Evolutionary conservation across 2,888 invertebrate genomes (phyloP).

Genomic region (Melitaea athalia): DNA sequence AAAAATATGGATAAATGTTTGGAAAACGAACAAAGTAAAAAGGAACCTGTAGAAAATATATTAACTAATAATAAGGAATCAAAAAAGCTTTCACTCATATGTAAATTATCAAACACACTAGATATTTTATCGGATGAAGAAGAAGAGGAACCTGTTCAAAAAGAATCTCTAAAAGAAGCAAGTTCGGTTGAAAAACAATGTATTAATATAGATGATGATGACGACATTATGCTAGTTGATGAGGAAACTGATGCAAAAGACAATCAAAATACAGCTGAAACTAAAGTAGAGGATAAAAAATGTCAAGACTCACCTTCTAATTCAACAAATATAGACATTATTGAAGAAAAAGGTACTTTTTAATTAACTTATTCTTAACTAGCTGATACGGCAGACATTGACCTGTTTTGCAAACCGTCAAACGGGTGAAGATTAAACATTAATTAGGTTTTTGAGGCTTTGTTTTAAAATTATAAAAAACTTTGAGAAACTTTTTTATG

Average conservation of each 20-base stretch:
- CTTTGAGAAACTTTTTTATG: too few relatives aligned
- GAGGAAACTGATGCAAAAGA: constrained; percentile 50
- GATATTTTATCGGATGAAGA: constrained; percentile 74
- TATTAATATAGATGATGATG: constrained; percentile 69
- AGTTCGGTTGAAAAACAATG: constrained; percentile 51
- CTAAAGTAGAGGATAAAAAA: constrained; percentile 38
- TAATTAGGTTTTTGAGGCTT: too few relatives aligned
- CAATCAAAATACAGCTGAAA: constrained; percentile 21
- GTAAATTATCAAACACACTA: constrained; percentile 66
- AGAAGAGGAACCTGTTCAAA: constrained; percentile 47
- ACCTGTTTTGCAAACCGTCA: too few relatives aligned
- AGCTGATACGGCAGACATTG: too few relatives aligned
- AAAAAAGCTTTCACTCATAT: constrained; percentile 47
- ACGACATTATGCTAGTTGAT: constrained; percentile 74
- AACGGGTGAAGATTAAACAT: too few relatives aligned
- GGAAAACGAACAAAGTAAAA: constrained; percentile 18
- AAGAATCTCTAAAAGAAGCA: constrained; percentile 28
- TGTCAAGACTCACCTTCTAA: constrained; percentile 22
- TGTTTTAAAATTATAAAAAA: too few relatives aligned
- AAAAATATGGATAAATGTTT: constrained; percentile 9
- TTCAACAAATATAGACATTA: neutral
- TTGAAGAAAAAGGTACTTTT: neutral
- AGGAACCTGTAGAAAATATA: neutral
- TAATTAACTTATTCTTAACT: neutral
- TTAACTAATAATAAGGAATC: constrained; percentile 22